Percentiles rank a stretch among this genome's conserved stretches.
Evolutionary conservation across 2,888 invertebrate species (phyloP).

Genomic region (Plebejus anna): DNA sequence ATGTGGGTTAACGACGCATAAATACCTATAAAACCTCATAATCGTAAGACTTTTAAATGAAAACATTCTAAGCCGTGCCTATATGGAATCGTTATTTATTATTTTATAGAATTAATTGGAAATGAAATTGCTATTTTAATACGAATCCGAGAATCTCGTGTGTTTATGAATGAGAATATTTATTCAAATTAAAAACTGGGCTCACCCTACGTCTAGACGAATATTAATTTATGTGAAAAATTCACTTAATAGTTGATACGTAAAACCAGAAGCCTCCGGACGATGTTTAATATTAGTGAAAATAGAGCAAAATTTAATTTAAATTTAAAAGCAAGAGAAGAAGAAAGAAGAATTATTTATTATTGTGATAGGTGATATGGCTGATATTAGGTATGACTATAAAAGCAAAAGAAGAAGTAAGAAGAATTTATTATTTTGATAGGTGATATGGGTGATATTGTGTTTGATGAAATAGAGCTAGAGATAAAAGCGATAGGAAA

Average conservation of each 20-base stretch:
- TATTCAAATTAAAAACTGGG: slow-evolving; percentile 15
- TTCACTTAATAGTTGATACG: slow-evolving; percentile 2
- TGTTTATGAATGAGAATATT: slow-evolving; percentile 18
- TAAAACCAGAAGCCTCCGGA: slow-evolving; percentile 6
- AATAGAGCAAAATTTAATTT: not conserved
- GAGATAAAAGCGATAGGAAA: not conserved
- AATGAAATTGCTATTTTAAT: slow-evolving; percentile 15
- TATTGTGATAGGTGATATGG: not conserved
- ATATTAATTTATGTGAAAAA: slow-evolving; percentile 14
- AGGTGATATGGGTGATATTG: not conserved
- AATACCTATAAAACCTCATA: slow-evolving; percentile 38
- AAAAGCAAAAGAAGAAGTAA: not conserved
- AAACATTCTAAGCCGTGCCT: slow-evolving; percentile 38
- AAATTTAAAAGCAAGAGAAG: not conserved
- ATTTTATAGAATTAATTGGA: slow-evolving; percentile 7
- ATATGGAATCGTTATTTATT: slow-evolving; percentile 19
- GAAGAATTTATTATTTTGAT: not conserved
- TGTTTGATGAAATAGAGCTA: not conserved
- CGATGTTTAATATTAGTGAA: not conserved
- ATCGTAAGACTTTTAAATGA: slow-evolving; percentile 44
- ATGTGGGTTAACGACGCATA: slow-evolving; percentile 49
- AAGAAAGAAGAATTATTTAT: not conserved
- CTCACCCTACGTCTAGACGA: slow-evolving; percentile 15
- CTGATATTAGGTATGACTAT: too few species aligned
- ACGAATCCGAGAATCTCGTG: not conserved